Base-by-base conservation (phyloP, 2,888 invertebrate species). In the Schizaphis graminum region DNA sequence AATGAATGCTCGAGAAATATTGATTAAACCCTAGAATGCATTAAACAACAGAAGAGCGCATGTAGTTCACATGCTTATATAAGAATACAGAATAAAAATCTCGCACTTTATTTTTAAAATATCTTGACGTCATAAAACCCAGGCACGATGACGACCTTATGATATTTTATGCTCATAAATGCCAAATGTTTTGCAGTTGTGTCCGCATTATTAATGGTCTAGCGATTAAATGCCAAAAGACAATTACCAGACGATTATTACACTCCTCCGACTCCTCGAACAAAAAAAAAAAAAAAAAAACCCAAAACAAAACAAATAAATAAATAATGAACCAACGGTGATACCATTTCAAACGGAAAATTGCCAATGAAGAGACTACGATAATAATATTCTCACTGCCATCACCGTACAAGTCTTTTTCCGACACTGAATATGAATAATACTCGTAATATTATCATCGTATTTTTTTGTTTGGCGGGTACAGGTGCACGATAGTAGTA, bases 191-290 rank as follows among this genome's bases (percentile, higher is more conserved):
- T 47, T 44, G 13, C 89, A 89, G 44, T 89, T 41, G 44, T 89
- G 89, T 89, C 84, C 84, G 56, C 47, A 56, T 89, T 57, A 93
- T 77, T 77, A 89, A 93, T 84, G 93, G 53, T 57, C 77, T 44
- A 24, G 86, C 47, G 77, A 93, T 89, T 93, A 84, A 93, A 93
- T 93, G 89, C 89, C 93, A 92, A 28, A 57, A 57, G 57, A 87
- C 86, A 41, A 86, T 86, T 86, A 35, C 86, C 86, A 47, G 47
- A 92, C 61, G 47, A 92, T 61, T 92, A 92, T 92, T 87, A 87
- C 35, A 88, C 53, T 16, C 41, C 8, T 26, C 24, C 24, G 10
- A 26, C 0, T 56, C 11, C 11, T 35, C 1, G 4, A 5, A 41
- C 26, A n/a, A 56, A 84, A 47, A 56, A 91, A 56, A 84, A 84